Evolutionary conservation across 2,888 invertebrate species (phyloP), one percentile per base, ranked within the genome.

Genomic region (Cerceris ruficornis): DNA sequence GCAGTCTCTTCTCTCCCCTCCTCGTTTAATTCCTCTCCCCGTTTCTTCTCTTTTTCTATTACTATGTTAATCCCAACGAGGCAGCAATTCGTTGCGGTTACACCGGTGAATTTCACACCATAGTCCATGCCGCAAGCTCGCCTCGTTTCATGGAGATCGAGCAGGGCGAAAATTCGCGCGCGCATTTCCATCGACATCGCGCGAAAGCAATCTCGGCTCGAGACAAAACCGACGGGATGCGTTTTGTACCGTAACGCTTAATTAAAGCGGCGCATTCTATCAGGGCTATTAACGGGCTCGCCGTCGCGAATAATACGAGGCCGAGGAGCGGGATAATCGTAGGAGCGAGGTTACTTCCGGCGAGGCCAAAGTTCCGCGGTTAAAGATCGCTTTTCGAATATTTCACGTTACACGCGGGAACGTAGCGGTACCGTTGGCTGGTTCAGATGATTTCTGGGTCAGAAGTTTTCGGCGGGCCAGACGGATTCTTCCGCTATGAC

Each of bases 361-460:
- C 43, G 52, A 13, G 7, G 7, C 14, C 54, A 8, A 52, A 61
- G 14, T 60, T 55, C 54, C 69, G 60, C 64, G 14, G 11, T 14
- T 46, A n/a, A n/a, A 7, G 55, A 52, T 55, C 9, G 1, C 1
- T 57, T 57, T n/a, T 61, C 41, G 69, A 68, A 72, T 72, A 65
- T 65, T 57, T 62, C 55, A 14, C 71, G 57, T 66, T 64, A 43
- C 9, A n/a, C 59, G 55, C 9, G 46, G 42, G 61, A 69, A 61
- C 61, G 42, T 84, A 84, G 71, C 83, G 84, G 83, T 79, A 82
- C 17, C 43, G 15, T 42, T 39, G 61, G 14, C 49, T 65, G 70
- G 41, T 75, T 81, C 57, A 42, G 0, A 49, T 74, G 60, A 69
- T 67, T 84, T 83, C 75, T 84, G 61, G 79, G 77, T 75, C 76